These are phyloP conservation scores for Poecilia gillii DNA, from an alignment of 2,797 vertebrate genomes.

Conservation along the genomic window DNA sequence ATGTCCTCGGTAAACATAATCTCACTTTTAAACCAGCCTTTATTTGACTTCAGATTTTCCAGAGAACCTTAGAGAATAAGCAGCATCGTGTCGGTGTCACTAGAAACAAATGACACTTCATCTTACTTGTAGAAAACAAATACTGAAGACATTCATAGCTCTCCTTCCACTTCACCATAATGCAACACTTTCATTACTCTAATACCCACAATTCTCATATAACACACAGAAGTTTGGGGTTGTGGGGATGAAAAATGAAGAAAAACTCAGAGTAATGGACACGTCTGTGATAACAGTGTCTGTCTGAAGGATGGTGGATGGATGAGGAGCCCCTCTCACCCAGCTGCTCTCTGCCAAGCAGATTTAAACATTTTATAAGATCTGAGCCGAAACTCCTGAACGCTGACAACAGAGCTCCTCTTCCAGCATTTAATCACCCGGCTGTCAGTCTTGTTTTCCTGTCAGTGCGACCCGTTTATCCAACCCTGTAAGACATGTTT, in stretches of 20 bases:
- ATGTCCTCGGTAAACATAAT: neutral
- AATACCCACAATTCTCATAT: neutral
- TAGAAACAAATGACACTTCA: neutral
- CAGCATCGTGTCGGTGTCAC: neutral
- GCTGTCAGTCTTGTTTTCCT: conserved; percentile 11
- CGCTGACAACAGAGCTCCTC: conserved; percentile 13
- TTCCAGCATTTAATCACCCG: conserved; percentile 13
- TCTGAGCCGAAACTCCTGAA: neutral
- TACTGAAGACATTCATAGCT: neutral
- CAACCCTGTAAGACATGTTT: neutral
- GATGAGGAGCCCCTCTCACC: neutral
- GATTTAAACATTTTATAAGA: conserved; percentile 12
- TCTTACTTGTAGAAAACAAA: neutral
- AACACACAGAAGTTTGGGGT: neutral
- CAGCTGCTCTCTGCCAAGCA: neutral
- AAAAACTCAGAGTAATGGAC: neutral
- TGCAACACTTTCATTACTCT: neutral
- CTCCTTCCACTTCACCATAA: neutral
- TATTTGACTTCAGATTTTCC: neutral
- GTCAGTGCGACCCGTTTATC: conserved; percentile 11
- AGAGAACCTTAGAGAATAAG: neutral
- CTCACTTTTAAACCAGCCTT: neutral
- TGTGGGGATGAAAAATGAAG: neutral
- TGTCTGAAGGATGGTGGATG: neutral
- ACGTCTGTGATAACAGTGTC: neutral